Evolutionary conservation across 2,797 vertebrate species (phyloP), one percentile per base, ranked within the genome.

Genomic region (Betta splendens): DNA sequence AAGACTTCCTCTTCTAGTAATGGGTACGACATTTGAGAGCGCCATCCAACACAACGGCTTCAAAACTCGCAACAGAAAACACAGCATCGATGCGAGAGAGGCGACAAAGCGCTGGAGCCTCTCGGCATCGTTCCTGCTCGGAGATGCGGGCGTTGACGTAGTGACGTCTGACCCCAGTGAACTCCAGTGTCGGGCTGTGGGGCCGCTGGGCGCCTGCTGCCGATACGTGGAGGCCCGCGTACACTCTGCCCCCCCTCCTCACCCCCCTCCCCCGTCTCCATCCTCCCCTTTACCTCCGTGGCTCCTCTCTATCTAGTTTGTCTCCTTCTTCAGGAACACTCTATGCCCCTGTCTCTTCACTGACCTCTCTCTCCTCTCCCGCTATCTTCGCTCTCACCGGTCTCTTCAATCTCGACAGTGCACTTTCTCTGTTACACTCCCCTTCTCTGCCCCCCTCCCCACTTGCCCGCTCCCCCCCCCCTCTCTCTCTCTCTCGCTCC

Each of bases 381-480:
- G 47, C 69, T 56, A 72, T 77, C 81, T 85, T 39, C 26, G 67
- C 69, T 61, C 74, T 78, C 53, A 45, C 69, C 20, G 11, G 63
- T 72, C 63, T 77, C 68, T 70, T 74, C 77, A 81, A 65, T 77
- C 76, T 80, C 60, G 4, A 74, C 56, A 58, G 49, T 70, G 59
- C 62, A 60, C 70, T 68, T 52, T 66, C 57, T 62, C 67, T 46
- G 43, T 64, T 51, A 50, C 54, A 55, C 38, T 9, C 21, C 16
- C 54, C 31, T n/a, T n/a, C n/a, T n/a, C 31, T 28, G 3, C 37
- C 4, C 17, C n/a, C 23, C 7, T 31, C 1, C 18, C 3, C 10
- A 13, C 10, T 3, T 11, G 2, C 31, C 6, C 38, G n/a, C 25
- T 0, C 18, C 4, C 33, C 7, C 29, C 9, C 47, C 2, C 31